These are phyloP conservation scores for Trachemys scripta DNA, from an alignment of 2,113 vertebrate species.

Conservation along the genomic window DNA sequence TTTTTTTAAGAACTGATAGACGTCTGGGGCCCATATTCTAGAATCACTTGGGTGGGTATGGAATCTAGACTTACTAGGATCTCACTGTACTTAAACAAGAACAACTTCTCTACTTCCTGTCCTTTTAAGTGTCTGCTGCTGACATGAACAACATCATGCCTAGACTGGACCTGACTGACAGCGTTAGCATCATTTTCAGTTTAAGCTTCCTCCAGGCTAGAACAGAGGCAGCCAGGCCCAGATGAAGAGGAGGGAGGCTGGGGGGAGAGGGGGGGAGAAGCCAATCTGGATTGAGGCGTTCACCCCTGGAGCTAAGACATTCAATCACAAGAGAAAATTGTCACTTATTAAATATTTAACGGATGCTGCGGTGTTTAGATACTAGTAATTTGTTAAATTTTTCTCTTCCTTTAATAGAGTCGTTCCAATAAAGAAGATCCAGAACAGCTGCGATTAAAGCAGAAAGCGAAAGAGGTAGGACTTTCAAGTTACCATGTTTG, in stretches of 20 bases:
- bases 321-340: constrained; percentile 82
- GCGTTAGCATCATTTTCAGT: constrained; percentile 84
- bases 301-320: constrained; percentile 81
- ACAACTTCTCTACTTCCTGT: constrained; percentile 40
- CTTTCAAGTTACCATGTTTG: constrained; percentile 73
- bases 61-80: background rate
- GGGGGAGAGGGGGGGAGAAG: constrained; percentile 37
- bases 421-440: constrained; percentile 92
- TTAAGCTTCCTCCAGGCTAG: constrained; percentile 80
- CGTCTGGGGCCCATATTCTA: background rate
- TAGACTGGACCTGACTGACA: constrained; percentile 85
- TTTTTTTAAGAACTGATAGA: background rate
- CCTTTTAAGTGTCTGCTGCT: constrained; percentile 72
- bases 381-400: constrained; percentile 75
- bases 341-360: constrained; percentile 87
- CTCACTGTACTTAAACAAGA: background rate
- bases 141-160: constrained; percentile 82
- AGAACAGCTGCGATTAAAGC: constrained; percentile 91
- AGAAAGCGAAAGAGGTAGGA: constrained; percentile 93
- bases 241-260: constrained; percentile 57
- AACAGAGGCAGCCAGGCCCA: constrained; percentile 72
- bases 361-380: constrained; percentile 71
- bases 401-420: constrained; percentile 88
- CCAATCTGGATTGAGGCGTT: constrained; percentile 77
- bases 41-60: background rate